A percentile compares a stretch with the other conserved stretches of the same genome.
phyloP scores from a whole-genome alignment of 2,888 invertebrate genomes.

The Himalopsyche japonica region DNA sequence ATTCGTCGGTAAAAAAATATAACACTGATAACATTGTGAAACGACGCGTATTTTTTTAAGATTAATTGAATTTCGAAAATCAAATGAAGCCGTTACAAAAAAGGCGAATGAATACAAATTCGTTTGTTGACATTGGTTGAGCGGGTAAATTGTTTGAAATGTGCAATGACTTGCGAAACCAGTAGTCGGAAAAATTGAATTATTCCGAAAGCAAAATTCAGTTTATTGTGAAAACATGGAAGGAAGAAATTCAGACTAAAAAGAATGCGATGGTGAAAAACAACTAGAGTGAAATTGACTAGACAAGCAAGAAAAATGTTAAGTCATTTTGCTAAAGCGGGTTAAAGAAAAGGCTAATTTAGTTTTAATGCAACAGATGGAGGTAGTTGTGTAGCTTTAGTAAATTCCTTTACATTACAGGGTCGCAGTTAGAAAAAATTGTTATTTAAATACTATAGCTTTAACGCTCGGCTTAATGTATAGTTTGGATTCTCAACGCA shows the following conservation, averaged over 20 bases:
- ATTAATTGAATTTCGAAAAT: neutral
- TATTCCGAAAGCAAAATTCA: neutral
- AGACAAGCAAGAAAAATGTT: conserved; percentile 8
- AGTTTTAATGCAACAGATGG: conserved; percentile 13
- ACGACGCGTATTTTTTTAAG: too few species aligned
- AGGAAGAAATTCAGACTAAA: neutral
- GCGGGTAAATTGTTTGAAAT: neutral
- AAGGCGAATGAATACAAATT: neutral
- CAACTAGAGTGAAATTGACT: neutral
- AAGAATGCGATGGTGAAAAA: neutral
- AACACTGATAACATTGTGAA: too few species aligned
- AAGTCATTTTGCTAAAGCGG: neutral
- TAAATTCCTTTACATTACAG: too few species aligned
- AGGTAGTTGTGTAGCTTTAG: neutral
- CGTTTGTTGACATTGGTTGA: neutral
- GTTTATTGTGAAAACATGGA: neutral
- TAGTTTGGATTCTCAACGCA: too few species aligned
- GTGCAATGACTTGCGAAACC: neutral
- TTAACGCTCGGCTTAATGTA: too few species aligned
- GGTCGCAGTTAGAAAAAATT: too few species aligned
- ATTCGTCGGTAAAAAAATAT: too few species aligned
- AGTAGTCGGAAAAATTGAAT: neutral
- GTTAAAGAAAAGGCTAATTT: neutral
- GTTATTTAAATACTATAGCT: too few species aligned
- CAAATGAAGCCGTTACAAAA: neutral